Percentiles rank a stretch among this genome's conserved stretches.
Conservation (phyloP, 2,797 vertebrate species). For the Lepilemur ruficaudatus region DNA sequence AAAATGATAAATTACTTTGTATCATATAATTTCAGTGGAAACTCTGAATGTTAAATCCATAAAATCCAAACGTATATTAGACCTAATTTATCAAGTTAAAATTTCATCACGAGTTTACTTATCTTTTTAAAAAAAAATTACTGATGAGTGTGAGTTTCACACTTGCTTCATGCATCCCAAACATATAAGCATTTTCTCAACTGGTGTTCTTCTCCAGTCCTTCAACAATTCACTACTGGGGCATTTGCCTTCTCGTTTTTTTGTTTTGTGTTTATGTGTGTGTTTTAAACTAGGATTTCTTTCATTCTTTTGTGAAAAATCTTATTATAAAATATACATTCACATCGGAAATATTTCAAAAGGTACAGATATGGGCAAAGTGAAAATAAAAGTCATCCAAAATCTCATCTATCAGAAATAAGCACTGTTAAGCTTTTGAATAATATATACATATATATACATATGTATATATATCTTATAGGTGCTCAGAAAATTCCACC, state of each 20-base stretch:
- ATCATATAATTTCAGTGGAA: slow-evolving; percentile 12
- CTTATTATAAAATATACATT: slow-evolving; percentile 1
- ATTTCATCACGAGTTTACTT: slow-evolving; percentile 4
- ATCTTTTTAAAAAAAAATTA: background rate
- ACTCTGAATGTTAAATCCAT: background rate
- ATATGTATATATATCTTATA: too few relatives aligned
- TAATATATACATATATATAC: background rate
- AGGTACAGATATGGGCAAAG: background rate
- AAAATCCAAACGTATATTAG: background rate
- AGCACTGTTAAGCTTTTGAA: background rate
- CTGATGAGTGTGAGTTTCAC: background rate
- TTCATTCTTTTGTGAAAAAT: background rate
- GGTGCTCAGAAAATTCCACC: too few relatives aligned
- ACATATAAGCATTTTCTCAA: background rate
- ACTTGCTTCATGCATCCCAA: background rate
- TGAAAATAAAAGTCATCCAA: background rate
- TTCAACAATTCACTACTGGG: background rate
- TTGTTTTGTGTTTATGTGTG: background rate
- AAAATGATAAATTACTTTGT: background rate
- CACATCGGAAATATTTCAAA: background rate
- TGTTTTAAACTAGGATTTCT: background rate
- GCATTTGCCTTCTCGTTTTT: background rate
- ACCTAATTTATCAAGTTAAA: background rate
- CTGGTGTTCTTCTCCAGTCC: background rate
- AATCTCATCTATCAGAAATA: background rate